Evolutionary conservation across 1,140 invertebrate genomes (phyloP), one percentile per base, ranked within the genome.

Genomic region (Drosophila pachea): DNA sequence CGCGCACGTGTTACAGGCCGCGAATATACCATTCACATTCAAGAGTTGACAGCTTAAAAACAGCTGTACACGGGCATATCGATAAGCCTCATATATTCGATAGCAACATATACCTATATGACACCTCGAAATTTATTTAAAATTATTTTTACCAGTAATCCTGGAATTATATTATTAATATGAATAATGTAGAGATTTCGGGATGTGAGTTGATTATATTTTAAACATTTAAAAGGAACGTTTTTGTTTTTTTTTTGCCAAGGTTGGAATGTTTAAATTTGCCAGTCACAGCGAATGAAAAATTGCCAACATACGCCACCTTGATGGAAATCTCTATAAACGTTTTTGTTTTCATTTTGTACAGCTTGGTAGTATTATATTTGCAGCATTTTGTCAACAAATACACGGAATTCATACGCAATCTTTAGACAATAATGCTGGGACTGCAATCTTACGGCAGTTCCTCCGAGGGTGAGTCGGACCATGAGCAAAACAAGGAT

Each of bases 281-380:
- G 38, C 11, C 54, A 70, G 52, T 70, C 68, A 54, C 68, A 58
- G 2, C 47, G 45, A 43, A 45, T 4, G 4, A 32, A 5, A 7
- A 38, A 22, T 42, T 31, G 59, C 43, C 4, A 31, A 42, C 12
- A 42, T 54, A 71, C 50, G 60, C 69, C 69, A 78, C 68, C 38
- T 79, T 76, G 12, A 83, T 86, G 81, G 81, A 86, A 86, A 76
- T 86, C 50, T 77, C 81, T 53, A 81, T 86, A 73, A 81, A 82
- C 78, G 74, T 84, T 48, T 72, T 87, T 66, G 67, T 87, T 68
- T 84, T 87, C 68, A 48, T 87, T 48, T 64, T 84, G 47, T 87
- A 86, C 66, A 71, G 70, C 45, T 62, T 86, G 5, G 14, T 86
- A 40, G 68, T 88, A 12, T 50, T 75, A 9, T 79, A 81, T 64